phyloP scores from a whole-genome alignment of 2,888 invertebrate genomes.

The Morpho deidamia region DNA sequence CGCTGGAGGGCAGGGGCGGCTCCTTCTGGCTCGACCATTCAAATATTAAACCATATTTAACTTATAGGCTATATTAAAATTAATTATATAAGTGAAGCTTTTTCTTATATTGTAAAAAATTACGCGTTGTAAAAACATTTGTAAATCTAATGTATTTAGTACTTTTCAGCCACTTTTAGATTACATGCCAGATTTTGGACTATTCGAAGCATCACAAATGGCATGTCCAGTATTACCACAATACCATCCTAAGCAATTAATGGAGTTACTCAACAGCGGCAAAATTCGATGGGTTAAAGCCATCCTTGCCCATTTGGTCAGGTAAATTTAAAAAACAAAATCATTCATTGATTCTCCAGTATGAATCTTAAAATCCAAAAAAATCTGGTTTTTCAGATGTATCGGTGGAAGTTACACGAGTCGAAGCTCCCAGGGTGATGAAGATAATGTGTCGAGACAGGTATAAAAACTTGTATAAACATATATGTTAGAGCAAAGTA shows the following conservation, averaged over 20 bases:
- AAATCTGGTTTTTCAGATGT: constrained; percentile 55
- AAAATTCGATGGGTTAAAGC: constrained; percentile 99
- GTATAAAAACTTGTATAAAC: constrained; percentile 34
- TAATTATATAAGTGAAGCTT: too few species aligned
- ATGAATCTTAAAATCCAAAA: not conserved
- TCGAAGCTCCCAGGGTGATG: constrained; percentile 75
- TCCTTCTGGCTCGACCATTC: too few species aligned
- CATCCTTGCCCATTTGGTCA: constrained; percentile 96
- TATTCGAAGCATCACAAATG: constrained; percentile 98
- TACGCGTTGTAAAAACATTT: too few species aligned
- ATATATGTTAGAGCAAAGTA: constrained; percentile 9
- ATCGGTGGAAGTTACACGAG: constrained; percentile 80
- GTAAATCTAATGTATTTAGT: not conserved
- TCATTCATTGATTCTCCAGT: too few species aligned
- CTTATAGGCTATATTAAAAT: too few species aligned
- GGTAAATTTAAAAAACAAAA: constrained; percentile 61
- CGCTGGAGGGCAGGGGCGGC: too few species aligned
- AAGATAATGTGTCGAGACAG: constrained; percentile 79
- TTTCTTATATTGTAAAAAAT: too few species aligned
- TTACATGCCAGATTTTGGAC: constrained; percentile 94
- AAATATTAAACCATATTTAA: too few species aligned
- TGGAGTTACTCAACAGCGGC: constrained; percentile 98
- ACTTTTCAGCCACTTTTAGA: constrained; percentile 76
- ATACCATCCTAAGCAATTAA: constrained; percentile 98
- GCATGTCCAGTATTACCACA: constrained; percentile 99